Conservation (phyloP, 2,113 vertebrate genomes). For the Syngnathoides biaculeatus region DNA sequence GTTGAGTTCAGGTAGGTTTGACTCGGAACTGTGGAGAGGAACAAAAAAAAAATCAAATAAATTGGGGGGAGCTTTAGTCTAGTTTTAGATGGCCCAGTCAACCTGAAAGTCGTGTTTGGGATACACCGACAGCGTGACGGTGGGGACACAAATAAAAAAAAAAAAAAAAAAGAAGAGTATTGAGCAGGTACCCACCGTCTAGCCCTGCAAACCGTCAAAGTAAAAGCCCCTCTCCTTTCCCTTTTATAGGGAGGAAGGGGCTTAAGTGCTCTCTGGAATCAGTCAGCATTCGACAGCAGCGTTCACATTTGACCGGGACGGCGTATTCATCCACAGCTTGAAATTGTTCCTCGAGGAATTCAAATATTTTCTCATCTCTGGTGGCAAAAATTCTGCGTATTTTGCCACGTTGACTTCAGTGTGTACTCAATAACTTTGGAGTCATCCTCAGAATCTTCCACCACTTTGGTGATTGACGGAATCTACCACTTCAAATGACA, state of each 20-base stretch:
- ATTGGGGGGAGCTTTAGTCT: constrained; percentile 56
- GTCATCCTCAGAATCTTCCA: no score
- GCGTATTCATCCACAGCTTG: constrained; percentile 69
- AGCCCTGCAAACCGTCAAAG: constrained; percentile 45
- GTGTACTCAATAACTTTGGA: not conserved
- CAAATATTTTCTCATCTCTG: not conserved
- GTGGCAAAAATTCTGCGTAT: not conserved
- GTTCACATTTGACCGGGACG: constrained; percentile 62
- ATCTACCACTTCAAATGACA: no score
- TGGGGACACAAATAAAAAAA: constrained; percentile 35
- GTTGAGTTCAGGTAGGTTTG: constrained; percentile 62
- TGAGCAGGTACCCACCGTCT: constrained; percentile 61
- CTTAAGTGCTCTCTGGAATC: constrained; percentile 72
- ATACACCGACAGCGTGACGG: constrained; percentile 50
- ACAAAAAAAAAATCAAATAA: constrained; percentile 69
- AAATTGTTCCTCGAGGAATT: constrained; percentile 70
- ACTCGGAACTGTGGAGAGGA: constrained; percentile 56
- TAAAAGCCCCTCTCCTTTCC: constrained; percentile 54
- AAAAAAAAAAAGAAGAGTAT: constrained; percentile 25
- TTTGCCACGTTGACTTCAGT: not conserved
- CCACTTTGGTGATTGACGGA: no score
- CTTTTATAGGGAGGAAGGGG: constrained; percentile 52
- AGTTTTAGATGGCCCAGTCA: constrained; percentile 57
- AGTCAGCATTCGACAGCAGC: constrained; percentile 57
- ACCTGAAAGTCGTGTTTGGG: constrained; percentile 61